Evolutionary conservation across 2,888 invertebrate species (phyloP).

Genomic region (Brachypterus glaber): DNA sequence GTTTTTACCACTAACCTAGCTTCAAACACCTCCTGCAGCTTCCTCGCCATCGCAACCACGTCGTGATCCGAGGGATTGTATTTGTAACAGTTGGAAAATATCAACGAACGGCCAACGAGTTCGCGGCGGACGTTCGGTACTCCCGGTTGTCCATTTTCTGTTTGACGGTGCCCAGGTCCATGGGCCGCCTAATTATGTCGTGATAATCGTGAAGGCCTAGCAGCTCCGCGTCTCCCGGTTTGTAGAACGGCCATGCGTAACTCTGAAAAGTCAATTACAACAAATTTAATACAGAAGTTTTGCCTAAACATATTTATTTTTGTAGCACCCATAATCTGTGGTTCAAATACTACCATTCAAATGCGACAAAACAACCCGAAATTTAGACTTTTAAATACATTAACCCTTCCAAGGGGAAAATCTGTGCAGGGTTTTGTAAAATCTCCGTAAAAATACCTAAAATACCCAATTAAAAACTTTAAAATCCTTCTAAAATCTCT

Average conservation of each 20-base stretch:
- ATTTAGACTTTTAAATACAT: too few relatives aligned
- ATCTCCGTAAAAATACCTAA: too few relatives aligned
- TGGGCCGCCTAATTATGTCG: constrained; percentile 96
- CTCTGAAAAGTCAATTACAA: too few relatives aligned
- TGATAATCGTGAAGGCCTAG: constrained; percentile 95
- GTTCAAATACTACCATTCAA: too few relatives aligned
- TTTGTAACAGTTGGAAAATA: constrained; percentile 99
- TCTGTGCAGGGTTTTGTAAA: too few relatives aligned
- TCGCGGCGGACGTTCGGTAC: constrained; percentile 87
- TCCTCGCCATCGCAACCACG: constrained; percentile 95
- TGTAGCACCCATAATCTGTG: too few relatives aligned
- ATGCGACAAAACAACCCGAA: too few relatives aligned
- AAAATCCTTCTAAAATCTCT: too few relatives aligned
- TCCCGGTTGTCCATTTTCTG: constrained; percentile 93
- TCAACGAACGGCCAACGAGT: constrained; percentile 92
- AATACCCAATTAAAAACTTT: too few relatives aligned
- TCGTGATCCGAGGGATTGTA: constrained; percentile 99
- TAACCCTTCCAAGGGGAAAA: too few relatives aligned
- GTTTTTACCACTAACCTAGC: constrained; percentile 76
- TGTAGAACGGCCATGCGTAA: constrained; percentile 99
- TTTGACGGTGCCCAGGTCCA: constrained; percentile 99
- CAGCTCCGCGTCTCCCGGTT: constrained; percentile 94
- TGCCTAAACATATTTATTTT: too few relatives aligned
- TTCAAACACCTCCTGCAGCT: constrained; percentile 96
- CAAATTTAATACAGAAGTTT: too few relatives aligned